Conservation (phyloP, 2,888 invertebrate species). For the Onthophagus sagittarius region DNA sequence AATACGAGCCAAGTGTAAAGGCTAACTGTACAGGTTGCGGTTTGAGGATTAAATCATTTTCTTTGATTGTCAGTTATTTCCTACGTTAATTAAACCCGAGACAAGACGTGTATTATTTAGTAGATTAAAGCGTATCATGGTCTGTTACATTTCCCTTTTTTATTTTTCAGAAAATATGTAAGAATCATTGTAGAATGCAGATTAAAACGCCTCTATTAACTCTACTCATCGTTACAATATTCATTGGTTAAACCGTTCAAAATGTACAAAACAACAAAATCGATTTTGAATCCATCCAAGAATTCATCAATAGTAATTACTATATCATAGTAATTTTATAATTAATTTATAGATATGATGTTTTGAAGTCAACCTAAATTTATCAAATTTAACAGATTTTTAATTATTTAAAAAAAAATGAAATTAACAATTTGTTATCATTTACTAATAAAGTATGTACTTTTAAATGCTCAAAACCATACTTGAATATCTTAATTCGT, state of each 20-base stretch:
- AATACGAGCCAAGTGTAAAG: neutral
- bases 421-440: too few species aligned
- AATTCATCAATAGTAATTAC: neutral
- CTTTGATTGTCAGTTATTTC: neutral
- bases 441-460: too few species aligned
- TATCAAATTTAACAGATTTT: too few species aligned
- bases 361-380: too few species aligned
- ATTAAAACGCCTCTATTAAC: neutral
- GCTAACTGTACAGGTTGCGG: neutral
- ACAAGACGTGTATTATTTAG: neutral
- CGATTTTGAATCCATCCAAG: neutral
- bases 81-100: neutral
- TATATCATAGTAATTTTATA: too few species aligned
- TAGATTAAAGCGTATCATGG: neutral
- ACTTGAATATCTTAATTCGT: too few species aligned
- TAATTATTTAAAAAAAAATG: too few species aligned
- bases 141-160: neutral
- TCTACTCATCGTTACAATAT: constrained; percentile 5
- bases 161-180: neutral
- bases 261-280: neutral
- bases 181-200: neutral
- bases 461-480: too few species aligned
- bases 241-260: neutral
- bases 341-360: too few species aligned
- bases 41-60: neutral